phyloP scores from a whole-genome alignment of 2,797 vertebrate genomes.

The Gallinago nigripennis region DNA sequence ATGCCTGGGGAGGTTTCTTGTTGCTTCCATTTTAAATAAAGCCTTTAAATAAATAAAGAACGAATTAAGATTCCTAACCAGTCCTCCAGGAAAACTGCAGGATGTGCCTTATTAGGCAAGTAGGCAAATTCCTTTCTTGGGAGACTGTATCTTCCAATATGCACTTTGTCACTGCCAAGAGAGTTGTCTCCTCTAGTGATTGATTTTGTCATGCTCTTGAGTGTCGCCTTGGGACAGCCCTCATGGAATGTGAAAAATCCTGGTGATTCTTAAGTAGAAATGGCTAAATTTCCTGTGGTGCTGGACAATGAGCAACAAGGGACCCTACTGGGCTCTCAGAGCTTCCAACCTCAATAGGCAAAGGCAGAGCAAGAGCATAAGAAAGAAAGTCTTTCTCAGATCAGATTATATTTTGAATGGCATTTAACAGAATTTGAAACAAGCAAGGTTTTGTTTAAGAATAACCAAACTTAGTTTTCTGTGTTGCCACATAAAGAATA shows the following conservation, averaged over 20 bases:
- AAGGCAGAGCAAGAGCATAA: neutral
- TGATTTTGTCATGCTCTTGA: neutral
- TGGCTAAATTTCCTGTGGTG: neutral
- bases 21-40: neutral
- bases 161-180: neutral
- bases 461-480: neutral
- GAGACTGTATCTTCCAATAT: neutral
- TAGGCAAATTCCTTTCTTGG: neutral
- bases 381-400: neutral
- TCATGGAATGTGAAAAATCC: neutral
- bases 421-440: neutral
- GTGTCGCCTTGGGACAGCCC: neutral
- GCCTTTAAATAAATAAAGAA: neutral
- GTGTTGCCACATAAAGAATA: neutral
- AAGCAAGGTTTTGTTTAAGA: neutral
- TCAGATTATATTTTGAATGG: neutral
- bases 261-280: neutral
- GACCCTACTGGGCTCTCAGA: neutral
- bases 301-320: neutral
- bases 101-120: neutral
- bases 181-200: neutral
- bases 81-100: neutral
- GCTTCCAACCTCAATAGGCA: neutral
- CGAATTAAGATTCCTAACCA: neutral
- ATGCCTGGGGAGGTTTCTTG: neutral